A percentile compares a stretch with the other conserved stretches of the same genome.
Evolutionary conservation across 1,140 invertebrate species (phyloP).

Genomic region (Sarcophaga bullata): DNA sequence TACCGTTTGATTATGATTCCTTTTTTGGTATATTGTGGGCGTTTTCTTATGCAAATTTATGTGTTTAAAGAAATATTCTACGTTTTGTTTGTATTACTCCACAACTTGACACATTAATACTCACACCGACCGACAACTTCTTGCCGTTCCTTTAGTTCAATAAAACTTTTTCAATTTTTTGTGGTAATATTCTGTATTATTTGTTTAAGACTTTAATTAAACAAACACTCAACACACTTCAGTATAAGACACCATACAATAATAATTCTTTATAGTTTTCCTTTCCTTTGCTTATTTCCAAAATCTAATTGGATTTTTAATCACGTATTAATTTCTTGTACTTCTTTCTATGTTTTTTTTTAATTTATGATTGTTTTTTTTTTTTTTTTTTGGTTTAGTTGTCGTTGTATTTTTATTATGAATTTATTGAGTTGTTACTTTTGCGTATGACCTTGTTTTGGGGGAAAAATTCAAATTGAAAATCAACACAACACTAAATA

Average conservation of each 20-base stretch:
- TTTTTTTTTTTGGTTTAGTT: not conserved
- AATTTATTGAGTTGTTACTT: constrained; percentile 10
- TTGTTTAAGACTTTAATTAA: too few relatives aligned
- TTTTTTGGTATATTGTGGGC: constrained; percentile 4
- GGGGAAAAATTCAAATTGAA: constrained; percentile 12
- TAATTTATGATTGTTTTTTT: not conserved
- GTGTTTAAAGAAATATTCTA: not conserved
- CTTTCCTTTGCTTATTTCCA: not conserved
- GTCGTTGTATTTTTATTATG: not conserved
- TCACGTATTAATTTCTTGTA: constrained; percentile 24
- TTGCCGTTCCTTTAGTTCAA: too few relatives aligned
- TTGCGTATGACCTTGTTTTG: constrained; percentile 23
- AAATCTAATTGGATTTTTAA: constrained; percentile 9
- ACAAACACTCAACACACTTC: not conserved
- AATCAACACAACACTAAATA: not conserved
- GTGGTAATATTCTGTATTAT: not conserved
- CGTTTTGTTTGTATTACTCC: too few relatives aligned
- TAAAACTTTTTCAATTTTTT: not conserved
- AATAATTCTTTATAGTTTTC: not conserved
- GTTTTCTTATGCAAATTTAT: constrained; percentile 16
- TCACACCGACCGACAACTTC: not conserved
- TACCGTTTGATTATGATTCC: not conserved
- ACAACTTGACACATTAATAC: not conserved
- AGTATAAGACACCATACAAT: not conserved
- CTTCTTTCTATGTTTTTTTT: constrained; percentile 2